Percentiles rank a stretch among this genome's conserved stretches.
These are phyloP conservation scores for Zenarchopterus dispar DNA, from an alignment of 2,797 vertebrate species.

Conservation along the genomic window DNA sequence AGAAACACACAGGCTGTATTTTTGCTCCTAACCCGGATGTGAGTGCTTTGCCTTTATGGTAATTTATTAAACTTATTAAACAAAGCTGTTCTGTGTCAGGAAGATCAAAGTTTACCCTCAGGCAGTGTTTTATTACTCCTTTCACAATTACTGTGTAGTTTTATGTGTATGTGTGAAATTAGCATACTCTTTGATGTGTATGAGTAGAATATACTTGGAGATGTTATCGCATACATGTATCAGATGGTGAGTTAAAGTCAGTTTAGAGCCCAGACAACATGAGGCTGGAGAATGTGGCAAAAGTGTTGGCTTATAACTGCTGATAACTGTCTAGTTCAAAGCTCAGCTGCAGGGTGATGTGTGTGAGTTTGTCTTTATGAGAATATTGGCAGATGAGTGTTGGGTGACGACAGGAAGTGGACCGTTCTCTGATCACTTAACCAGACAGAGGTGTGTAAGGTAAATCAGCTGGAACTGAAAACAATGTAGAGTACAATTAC, in stretches of 20 bases:
- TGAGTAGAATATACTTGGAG: background rate
- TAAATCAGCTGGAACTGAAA: slow-evolving; percentile 23
- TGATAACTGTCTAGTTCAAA: background rate
- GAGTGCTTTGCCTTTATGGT: slow-evolving; percentile 24
- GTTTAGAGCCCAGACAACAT: no score
- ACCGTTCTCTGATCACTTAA: slow-evolving; percentile 45
- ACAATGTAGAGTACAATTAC: background rate
- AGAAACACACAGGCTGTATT: background rate
- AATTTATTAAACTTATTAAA: slow-evolving; percentile 43
- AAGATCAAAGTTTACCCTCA: slow-evolving; percentile 49
- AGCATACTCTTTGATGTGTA: slow-evolving; percentile 4
- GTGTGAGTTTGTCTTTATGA: slow-evolving; percentile 9
- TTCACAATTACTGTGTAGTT: background rate
- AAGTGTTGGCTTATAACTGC: no score
- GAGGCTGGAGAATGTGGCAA: no score
- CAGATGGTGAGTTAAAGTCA: background rate
- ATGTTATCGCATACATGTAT: background rate
- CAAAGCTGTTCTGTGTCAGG: slow-evolving; percentile 8
- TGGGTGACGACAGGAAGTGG: slow-evolving; percentile 57
- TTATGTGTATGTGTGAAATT: slow-evolving; percentile 5
- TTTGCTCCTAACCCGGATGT: slow-evolving; percentile 3
- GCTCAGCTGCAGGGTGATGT: background rate
- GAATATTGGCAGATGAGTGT: slow-evolving; percentile 30
- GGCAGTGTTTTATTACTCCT: slow-evolving; percentile 22
- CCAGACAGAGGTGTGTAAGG: slow-evolving; percentile 19